Percentiles rank a stretch among this genome's conserved stretches.
These are phyloP conservation scores for Chaetops frenatus DNA, from an alignment of 2,113 vertebrate species.

Conservation along the genomic window DNA sequence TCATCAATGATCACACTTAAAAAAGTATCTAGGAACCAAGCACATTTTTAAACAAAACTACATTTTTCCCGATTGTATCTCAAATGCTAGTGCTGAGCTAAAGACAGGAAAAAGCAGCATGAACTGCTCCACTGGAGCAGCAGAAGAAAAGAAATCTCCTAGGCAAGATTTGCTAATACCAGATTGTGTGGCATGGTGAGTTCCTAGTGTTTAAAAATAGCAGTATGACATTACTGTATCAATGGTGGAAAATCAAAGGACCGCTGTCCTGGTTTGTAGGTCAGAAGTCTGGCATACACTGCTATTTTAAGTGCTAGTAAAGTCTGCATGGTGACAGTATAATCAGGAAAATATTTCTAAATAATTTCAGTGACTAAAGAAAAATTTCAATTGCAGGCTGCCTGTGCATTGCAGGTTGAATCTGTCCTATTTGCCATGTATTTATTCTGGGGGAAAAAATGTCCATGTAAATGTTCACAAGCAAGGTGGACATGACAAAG, in stretches of 20 bases:
- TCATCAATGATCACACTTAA: neutral
- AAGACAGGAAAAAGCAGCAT: neutral
- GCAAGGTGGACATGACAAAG: neutral
- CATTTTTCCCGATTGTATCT: neutral
- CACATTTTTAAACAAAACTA: neutral
- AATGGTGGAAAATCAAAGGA: conserved; percentile 35
- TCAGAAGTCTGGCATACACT: neutral
- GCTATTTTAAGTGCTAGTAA: conserved; percentile 37
- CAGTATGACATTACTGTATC: conserved; percentile 17
- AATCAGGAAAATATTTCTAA: neutral
- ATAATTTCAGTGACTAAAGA: neutral
- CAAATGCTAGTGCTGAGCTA: neutral
- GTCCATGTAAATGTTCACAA: neutral
- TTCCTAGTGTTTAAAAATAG: conserved; percentile 50
- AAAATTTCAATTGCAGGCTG: neutral
- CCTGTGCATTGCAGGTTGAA: neutral
- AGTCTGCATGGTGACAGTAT: neutral
- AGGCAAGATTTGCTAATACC: neutral
- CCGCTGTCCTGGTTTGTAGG: neutral
- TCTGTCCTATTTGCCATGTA: neutral
- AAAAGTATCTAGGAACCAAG: neutral
- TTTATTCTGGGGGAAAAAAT: neutral
- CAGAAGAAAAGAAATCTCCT: neutral
- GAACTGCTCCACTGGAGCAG: neutral
- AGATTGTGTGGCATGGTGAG: neutral